Evolutionary conservation across 2,797 vertebrate species (phyloP), one percentile per base, ranked within the genome.

Genomic region (Melanogrammus aeglefinus): DNA sequence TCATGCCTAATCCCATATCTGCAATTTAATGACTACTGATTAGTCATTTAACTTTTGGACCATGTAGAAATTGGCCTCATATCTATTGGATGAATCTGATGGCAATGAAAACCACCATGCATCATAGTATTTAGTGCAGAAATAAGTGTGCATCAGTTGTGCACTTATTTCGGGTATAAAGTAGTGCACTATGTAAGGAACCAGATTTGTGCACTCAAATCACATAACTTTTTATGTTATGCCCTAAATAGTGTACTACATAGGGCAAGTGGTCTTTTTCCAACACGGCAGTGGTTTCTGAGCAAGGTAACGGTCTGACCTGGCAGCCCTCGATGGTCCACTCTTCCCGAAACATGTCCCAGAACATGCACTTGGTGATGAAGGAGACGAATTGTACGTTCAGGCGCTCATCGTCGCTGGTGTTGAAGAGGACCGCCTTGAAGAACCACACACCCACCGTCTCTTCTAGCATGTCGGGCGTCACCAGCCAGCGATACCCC

Each of bases 291-390:
- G 72, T 36, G 6, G n/a, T 6, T 27, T 71, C 24, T 13, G 24
- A 29, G 21, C 29, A 24, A 24, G 73, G 2, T 16, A 21, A 21
- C 31, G 24, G 71, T 18, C 74, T 72, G 16, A 95, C 95, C 87
- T 10, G 39, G 77, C 95, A 95, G 47, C 95, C 95, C 0, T 82
- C 78, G 16, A 13, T 87, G 79, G 86, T 90, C 95, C 95, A 95
- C 0, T 0, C 13, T 4, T 77, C 1, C 0, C 0, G 5, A 0
- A 1, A 0, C 16, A 0, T 24, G 78, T 94, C 1, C 94, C 94
- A 96, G 86, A 79, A 95, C 77, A 94, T 2, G 39, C 94, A 96
- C 84, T 94, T 93, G 76, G 73, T 86, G 36, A 72, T 83, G 63
- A 91, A 91, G 10, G 84, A 81, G 0, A 47, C 84, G 76, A 94